Conservation (phyloP, 1,140 invertebrate species). For the Heliconius congener region DNA sequence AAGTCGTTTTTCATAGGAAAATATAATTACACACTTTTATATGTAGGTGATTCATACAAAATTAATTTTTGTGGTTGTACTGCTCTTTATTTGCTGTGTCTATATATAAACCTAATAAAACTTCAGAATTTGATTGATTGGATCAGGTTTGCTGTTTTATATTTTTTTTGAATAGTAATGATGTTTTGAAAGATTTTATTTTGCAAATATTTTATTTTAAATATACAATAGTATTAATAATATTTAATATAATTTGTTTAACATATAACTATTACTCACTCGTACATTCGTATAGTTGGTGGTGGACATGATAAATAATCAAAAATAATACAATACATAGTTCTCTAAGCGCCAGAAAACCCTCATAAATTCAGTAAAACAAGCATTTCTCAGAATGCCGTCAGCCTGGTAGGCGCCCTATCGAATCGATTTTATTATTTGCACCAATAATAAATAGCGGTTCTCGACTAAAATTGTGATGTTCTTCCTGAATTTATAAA, state of each 20-base stretch:
- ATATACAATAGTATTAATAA: no score
- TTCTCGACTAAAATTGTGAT: not conserved
- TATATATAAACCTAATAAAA: no score
- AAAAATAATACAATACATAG: not conserved
- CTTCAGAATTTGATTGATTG: no score
- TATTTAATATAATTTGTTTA: not conserved
- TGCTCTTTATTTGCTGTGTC: no score
- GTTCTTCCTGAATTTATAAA: not conserved
- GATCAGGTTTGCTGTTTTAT: no score
- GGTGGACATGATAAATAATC: not conserved
- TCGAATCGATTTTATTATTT: conserved; percentile 25
- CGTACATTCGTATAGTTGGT: not conserved
- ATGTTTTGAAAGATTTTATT: no score
- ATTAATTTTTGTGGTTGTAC: no score
- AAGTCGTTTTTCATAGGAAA: no score
- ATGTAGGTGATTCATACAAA: no score
- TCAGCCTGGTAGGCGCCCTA: conserved; percentile 51
- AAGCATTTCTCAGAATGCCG: conserved; percentile 41
- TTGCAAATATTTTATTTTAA: no score
- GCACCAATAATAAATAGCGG: not conserved
- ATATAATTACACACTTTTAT: no score
- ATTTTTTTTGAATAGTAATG: no score
- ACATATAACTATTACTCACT: not conserved
- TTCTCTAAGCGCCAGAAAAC: not conserved
- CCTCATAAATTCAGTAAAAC: conserved; percentile 28